Base-by-base conservation (phyloP, 2,113 vertebrate species). In the Pedionomus torquatus region DNA sequence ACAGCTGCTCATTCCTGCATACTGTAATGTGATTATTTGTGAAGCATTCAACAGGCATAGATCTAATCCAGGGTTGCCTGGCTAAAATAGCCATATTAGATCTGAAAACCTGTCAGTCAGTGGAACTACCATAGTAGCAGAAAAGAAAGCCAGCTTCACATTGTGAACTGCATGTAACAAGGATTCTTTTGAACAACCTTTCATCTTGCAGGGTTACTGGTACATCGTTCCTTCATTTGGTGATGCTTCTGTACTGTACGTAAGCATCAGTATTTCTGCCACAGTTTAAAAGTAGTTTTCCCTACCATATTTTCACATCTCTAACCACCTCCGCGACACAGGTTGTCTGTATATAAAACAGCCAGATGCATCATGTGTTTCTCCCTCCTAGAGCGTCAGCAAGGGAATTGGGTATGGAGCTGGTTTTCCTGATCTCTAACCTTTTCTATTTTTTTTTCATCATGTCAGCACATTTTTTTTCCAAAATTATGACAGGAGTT, bases 1-100 rank as follows among this genome's bases (percentile, higher is more conserved):
- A 84, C 90, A 94, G 87, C 94, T 96, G 87, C 74, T 91, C 91
- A 72, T 35, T 84, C 92, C 83, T 83, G 77, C 80, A 93, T 33
- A 66, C 61, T 37, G 35, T 95, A 92, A 93, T 46, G 69, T 69
- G 93, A 91, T 89, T 92, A 92, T 85, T 80, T 35, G 63, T 49
- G 74, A 87, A 87, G 58, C 87, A 93, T 31, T 65, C 81, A 85
- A 91, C 95, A 89, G 43, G n/a, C 77, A 89, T 1, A 81, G 52
- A 69, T 54, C 65, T 95, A 91, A 95, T 82, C 57, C 44, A 75
- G 74, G 69, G 94, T 94, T 81, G 71, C 87, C 91, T 97, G 89
- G 46, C 61, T 85, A 84, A 95, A 95, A 79, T 8, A 91, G 69
- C 43, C 3, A 0, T 49, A 41, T 57, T n/a, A 61, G 37, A 87